These are phyloP conservation scores for Anas platyrhynchos DNA, from an alignment of 2,113 vertebrate species.

Conservation along the genomic window DNA sequence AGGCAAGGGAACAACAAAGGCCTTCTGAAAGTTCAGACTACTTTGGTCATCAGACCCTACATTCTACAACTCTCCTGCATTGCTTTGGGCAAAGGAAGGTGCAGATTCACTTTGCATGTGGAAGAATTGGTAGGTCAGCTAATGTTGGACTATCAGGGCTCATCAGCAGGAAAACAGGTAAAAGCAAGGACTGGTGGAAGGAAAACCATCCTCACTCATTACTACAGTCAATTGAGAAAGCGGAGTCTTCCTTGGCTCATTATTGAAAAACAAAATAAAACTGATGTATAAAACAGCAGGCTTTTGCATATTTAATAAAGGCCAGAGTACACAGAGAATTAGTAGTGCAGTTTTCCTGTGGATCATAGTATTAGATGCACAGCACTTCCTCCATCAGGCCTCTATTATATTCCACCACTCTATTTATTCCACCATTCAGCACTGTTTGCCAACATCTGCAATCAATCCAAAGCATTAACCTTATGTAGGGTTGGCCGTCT, in stretches of 20 bases:
- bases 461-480: slow-evolving; percentile 78
- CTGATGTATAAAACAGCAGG: background rate
- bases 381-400: slow-evolving; percentile 53
- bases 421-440: slow-evolving; percentile 68
- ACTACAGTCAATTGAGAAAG: slow-evolving; percentile 33
- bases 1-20: slow-evolving; percentile 20
- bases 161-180: slow-evolving; percentile 29
- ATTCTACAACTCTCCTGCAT: background rate
- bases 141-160: background rate
- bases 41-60: background rate
- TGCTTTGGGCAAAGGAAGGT: background rate
- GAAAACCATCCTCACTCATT: slow-evolving; percentile 56
- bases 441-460: slow-evolving; percentile 72
- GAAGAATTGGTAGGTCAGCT: slow-evolving; percentile 2
- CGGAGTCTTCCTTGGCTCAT: slow-evolving; percentile 16
- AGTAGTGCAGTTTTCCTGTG: background rate
- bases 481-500: slow-evolving; percentile 74
- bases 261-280: slow-evolving; percentile 16
- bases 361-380: background rate
- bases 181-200: slow-evolving; percentile 31
- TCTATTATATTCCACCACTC: slow-evolving; percentile 45
- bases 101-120: background rate
- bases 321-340: background rate
- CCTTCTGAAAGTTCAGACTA: background rate
- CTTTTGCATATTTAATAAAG: slow-evolving; percentile 54